A percentile compares a stretch with the other conserved stretches of the same genome.
phyloP scores from a whole-genome alignment of 2,888 invertebrate species.

The Dasysyrphus albostriatus region DNA sequence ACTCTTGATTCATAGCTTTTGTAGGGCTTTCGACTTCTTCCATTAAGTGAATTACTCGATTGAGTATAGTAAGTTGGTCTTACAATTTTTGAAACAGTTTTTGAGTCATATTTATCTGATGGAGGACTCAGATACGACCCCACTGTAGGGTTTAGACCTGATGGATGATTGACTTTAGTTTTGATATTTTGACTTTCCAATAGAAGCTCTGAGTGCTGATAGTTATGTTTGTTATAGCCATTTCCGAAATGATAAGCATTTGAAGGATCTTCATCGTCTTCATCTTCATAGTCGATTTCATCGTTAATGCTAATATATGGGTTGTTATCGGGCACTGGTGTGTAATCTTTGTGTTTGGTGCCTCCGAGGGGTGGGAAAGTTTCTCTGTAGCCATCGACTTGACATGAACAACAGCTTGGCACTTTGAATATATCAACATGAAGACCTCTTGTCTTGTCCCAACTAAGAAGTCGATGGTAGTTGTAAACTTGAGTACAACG shows the following conservation, averaged over 20 bases:
- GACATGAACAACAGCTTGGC: slow-evolving; percentile 93
- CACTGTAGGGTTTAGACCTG: slow-evolving; percentile 78
- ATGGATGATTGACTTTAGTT: slow-evolving; percentile 78
- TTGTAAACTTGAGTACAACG: slow-evolving; percentile 93
- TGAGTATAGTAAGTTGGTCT: slow-evolving; percentile 48
- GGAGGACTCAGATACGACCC: slow-evolving; percentile 83
- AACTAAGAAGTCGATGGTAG: slow-evolving; percentile 91
- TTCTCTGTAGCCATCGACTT: slow-evolving; percentile 90
- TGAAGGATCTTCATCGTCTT: slow-evolving; percentile 80
- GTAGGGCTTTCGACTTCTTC: slow-evolving; percentile 75
- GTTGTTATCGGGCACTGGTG: slow-evolving; percentile 74
- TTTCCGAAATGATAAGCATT: slow-evolving; percentile 76
- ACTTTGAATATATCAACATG: slow-evolving; percentile 94
- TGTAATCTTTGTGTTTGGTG: slow-evolving; percentile 78
- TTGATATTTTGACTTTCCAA: slow-evolving; percentile 79
- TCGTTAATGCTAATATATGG: slow-evolving; percentile 79
- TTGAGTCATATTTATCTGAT: slow-evolving; percentile 78
- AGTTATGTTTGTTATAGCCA: slow-evolving; percentile 76
- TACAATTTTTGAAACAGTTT: slow-evolving; percentile 71
- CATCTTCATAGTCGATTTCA: slow-evolving; percentile 81
- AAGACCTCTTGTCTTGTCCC: slow-evolving; percentile 91
- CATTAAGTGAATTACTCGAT: slow-evolving; percentile 11
- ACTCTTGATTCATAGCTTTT: slow-evolving; percentile 79
- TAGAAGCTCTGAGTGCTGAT: slow-evolving; percentile 79
- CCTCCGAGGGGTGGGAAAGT: slow-evolving; percentile 86